A percentile compares a stretch with the other conserved stretches of the same genome.
Conservation (phyloP, 2,888 invertebrate genomes). For the Megastigmus dorsalis region DNA sequence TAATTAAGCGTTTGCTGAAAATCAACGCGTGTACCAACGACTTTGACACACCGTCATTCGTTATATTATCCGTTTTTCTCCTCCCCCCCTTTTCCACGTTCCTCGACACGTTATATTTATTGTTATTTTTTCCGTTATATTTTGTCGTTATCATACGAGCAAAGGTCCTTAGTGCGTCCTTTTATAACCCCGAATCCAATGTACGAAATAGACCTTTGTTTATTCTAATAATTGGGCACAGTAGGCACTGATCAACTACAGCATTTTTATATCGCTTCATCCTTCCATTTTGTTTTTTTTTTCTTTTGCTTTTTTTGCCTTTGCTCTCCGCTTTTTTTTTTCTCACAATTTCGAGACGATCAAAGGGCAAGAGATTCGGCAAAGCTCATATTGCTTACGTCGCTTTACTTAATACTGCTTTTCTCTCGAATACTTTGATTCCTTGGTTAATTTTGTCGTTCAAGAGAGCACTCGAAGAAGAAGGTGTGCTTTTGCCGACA, state of each 20-base stretch:
- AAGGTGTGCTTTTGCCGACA: background rate
- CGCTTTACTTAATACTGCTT: background rate
- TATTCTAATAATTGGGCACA: slow-evolving; percentile 50
- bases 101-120: background rate
- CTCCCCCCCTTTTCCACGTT: background rate
- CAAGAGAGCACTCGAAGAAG: slow-evolving; percentile 5
- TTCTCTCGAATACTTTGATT: background rate
- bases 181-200: background rate
- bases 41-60: background rate
- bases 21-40: slow-evolving; percentile 4
- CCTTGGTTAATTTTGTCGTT: background rate
- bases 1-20: slow-evolving; percentile 18
- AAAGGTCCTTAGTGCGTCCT: background rate
- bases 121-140: background rate
- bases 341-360: background rate
- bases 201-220: slow-evolving; percentile 43
- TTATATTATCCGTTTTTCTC: background rate
- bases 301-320: background rate
- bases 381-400: slow-evolving; percentile 19
- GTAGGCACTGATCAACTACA: slow-evolving; percentile 52
- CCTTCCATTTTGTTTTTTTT: too few species aligned
- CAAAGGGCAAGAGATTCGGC: background rate
- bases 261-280: background rate
- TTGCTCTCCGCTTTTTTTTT: background rate
- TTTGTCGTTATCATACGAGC: background rate